Evolutionary conservation across 2,888 invertebrate species (phyloP).

Genomic region (Mesorhabditis sp.): DNA sequence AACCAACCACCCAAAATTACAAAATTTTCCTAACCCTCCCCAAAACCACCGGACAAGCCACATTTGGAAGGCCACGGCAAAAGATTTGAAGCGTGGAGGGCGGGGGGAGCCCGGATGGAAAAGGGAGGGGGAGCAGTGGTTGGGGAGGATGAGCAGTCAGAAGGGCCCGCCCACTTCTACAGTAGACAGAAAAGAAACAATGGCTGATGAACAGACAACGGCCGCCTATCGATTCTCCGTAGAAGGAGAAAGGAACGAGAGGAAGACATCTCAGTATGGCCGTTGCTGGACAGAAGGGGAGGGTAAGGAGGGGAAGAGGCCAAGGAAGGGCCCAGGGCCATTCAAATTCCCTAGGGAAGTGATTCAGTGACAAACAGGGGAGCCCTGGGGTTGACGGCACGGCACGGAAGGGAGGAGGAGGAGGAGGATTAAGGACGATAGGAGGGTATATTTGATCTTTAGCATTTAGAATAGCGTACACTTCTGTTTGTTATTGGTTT

Average conservation of each 20-base stretch:
- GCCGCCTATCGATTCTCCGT: not conserved
- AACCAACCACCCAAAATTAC: too few species aligned
- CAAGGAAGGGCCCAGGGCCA: not conserved
- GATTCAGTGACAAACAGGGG: too few species aligned
- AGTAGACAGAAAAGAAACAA: constrained; percentile 1
- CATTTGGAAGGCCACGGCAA: too few species aligned
- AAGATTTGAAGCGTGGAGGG: not conserved
- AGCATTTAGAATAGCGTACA: too few species aligned
- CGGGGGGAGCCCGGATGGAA: not conserved
- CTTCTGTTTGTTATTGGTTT: too few species aligned
- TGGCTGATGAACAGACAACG: constrained; percentile 3
- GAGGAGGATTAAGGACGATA: too few species aligned
- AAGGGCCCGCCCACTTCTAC: constrained; percentile 6
- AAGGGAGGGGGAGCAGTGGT: not conserved
- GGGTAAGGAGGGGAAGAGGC: constrained; percentile 1
- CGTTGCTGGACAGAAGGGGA: not conserved
- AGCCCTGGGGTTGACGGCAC: too few species aligned
- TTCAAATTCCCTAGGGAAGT: too few species aligned
- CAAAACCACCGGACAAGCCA: too few species aligned
- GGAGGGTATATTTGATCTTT: too few species aligned
- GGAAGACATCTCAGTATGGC: not conserved
- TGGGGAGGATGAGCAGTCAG: not conserved
- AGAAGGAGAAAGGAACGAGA: not conserved
- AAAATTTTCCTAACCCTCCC: too few species aligned
- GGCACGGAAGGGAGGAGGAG: too few species aligned